These are phyloP conservation scores for Drosophila prolongata DNA, from an alignment of 2,888 invertebrate species.

Conservation along the genomic window DNA sequence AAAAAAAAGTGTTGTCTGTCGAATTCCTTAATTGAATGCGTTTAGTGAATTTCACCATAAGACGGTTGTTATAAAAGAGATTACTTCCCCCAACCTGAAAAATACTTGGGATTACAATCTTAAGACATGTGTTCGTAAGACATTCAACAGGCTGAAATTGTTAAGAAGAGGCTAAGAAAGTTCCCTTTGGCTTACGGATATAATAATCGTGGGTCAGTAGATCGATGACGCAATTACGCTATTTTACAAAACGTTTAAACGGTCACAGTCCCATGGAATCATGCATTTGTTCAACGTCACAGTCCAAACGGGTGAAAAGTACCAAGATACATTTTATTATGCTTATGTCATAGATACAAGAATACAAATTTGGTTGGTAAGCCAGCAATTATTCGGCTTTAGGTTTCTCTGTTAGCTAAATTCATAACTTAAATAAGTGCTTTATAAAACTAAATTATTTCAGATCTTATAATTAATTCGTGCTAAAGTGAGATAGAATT, in stretches of 20 bases:
- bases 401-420: background rate
- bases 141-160: background rate
- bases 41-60: background rate
- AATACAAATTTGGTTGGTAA: background rate
- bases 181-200: too few relatives aligned
- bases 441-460: too few relatives aligned
- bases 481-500: too few relatives aligned
- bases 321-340: background rate
- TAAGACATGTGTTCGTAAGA: background rate
- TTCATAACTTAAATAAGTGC: too few relatives aligned
- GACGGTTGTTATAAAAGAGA: background rate
- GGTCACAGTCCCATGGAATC: too few relatives aligned
- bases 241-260: too few relatives aligned
- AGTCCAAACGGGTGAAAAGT: too few relatives aligned
- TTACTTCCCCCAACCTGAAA: background rate
- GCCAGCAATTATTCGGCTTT: background rate
- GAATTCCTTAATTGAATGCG: background rate
- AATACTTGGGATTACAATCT: background rate
- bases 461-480: too few relatives aligned
- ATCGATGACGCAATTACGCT: background rate
- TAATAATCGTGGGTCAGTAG: background rate
- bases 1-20: background rate
- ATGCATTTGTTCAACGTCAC: too few relatives aligned
- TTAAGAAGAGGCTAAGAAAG: too few relatives aligned
- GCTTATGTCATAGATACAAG: background rate